Evolutionary conservation across 2,113 vertebrate genomes (phyloP).

Genomic region (Pituophis catenifer): DNA sequence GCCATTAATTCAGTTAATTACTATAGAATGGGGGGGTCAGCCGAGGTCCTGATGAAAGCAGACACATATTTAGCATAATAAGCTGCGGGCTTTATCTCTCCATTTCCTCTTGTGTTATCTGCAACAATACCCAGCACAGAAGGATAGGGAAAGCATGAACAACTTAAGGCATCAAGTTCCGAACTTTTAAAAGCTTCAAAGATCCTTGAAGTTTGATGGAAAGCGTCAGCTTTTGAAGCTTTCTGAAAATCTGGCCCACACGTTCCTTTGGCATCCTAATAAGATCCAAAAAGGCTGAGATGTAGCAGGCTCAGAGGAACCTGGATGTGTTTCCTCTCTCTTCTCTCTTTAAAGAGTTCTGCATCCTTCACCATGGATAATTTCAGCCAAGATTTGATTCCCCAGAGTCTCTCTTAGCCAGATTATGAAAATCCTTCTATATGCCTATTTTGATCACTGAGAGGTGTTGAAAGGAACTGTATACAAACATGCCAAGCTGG

Average conservation of each 20-base stretch:
- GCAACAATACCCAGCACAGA: neutral
- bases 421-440: neutral
- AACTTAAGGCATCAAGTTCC: neutral
- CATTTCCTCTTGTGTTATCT: neutral
- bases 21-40: slow-evolving; percentile 42
- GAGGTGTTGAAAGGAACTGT: neutral
- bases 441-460: neutral
- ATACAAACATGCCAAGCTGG: slow-evolving; percentile 1
- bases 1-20: slow-evolving; percentile 64
- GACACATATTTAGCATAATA: slow-evolving; percentile 41
- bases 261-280: neutral
- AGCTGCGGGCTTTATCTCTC: slow-evolving; percentile 12
- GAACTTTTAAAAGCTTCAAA: neutral
- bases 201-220: neutral
- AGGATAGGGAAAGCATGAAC: neutral
- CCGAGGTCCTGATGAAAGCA: slow-evolving; percentile 30
- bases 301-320: neutral
- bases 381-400: neutral
- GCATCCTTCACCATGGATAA: neutral
- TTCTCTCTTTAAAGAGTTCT: neutral
- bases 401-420: neutral
- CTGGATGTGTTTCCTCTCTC: too few species aligned
- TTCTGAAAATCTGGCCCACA: neutral
- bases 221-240: neutral
- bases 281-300: neutral